A percentile compares a stretch with the other conserved stretches of the same genome.
phyloP scores from a whole-genome alignment of 2,888 invertebrate species.

The Leucophenga maculata region DNA sequence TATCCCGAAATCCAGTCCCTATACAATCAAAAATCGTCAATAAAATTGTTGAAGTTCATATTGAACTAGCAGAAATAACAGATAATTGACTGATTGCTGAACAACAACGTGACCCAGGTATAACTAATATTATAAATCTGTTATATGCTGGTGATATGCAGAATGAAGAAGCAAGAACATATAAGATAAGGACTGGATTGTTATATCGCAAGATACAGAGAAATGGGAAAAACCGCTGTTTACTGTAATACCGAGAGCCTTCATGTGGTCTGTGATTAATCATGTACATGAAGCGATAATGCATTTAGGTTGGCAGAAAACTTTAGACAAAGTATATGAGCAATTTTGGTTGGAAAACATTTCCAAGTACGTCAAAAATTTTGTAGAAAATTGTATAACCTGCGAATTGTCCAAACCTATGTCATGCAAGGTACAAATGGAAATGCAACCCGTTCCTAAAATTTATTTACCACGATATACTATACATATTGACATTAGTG shows the following conservation, averaged over 20 bases:
- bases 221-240: slow-evolving; percentile 38
- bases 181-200: slow-evolving; percentile 26
- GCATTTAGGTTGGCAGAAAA: slow-evolving; percentile 39
- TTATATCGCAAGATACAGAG: slow-evolving; percentile 36
- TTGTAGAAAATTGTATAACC: slow-evolving; percentile 18
- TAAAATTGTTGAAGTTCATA: too few relatives aligned
- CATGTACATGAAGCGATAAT: slow-evolving; percentile 35
- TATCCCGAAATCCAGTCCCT: slow-evolving; percentile 27
- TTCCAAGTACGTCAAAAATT: slow-evolving; percentile 29
- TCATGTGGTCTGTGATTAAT: slow-evolving; percentile 38
- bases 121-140: background rate
- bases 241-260: slow-evolving; percentile 36
- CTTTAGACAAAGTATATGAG: slow-evolving; percentile 36
- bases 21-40: too few relatives aligned
- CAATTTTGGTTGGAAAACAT: slow-evolving; percentile 38
- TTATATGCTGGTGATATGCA: slow-evolving; percentile 1
- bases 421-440: background rate
- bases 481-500: slow-evolving; percentile 30
- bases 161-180: slow-evolving; percentile 25
- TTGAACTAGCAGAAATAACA: too few relatives aligned
- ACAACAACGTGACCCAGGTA: slow-evolving; percentile 22
- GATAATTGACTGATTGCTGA: slow-evolving; percentile 26
- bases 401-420: slow-evolving; percentile 16
- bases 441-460: slow-evolving; percentile 1
- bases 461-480: slow-evolving; percentile 38